These are phyloP conservation scores for Gymnoscelis rufifasciata DNA, from an alignment of 2,888 invertebrate genomes.

Conservation along the genomic window DNA sequence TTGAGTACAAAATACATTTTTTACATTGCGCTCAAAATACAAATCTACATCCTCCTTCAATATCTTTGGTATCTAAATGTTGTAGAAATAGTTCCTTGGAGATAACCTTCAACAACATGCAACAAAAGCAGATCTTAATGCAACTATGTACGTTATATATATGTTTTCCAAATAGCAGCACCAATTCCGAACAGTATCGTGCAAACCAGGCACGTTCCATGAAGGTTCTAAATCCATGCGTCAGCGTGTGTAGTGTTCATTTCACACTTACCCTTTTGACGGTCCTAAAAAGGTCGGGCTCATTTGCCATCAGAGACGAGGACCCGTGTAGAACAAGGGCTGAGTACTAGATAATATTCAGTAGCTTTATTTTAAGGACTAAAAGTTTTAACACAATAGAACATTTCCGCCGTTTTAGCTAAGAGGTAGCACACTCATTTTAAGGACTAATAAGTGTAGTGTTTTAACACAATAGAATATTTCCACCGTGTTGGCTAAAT, in stretches of 20 bases:
- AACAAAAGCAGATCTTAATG: slow-evolving; percentile 1
- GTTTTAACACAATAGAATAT: too few species aligned
- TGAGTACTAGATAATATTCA: not conserved
- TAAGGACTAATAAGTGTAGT: too few species aligned
- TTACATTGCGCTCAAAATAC: too few species aligned
- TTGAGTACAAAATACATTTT: too few species aligned
- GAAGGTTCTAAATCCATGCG: slow-evolving; percentile 23
- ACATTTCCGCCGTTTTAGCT: too few species aligned
- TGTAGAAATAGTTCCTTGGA: too few species aligned
- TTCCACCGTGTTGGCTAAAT: too few species aligned
- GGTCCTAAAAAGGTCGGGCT: slow-evolving; percentile 60
- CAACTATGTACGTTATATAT: slow-evolving; percentile 1
- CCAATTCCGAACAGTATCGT: slow-evolving; percentile 2
- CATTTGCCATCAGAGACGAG: slow-evolving; percentile 46
- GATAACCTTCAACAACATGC: not conserved
- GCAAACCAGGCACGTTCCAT: slow-evolving; percentile 18
- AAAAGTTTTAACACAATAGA: too few species aligned
- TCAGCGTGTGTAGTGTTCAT: slow-evolving; percentile 51
- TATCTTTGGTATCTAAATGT: too few species aligned
- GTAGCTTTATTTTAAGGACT: too few species aligned
- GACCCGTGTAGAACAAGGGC: slow-evolving; percentile 11
- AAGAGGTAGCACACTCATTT: too few species aligned
- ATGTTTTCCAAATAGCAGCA: slow-evolving; percentile 4
- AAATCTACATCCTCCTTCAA: too few species aligned
- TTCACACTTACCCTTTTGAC: slow-evolving; percentile 60